These are phyloP conservation scores for Anodontia alba DNA, from an alignment of 2,888 invertebrate genomes.

Conservation along the genomic window DNA sequence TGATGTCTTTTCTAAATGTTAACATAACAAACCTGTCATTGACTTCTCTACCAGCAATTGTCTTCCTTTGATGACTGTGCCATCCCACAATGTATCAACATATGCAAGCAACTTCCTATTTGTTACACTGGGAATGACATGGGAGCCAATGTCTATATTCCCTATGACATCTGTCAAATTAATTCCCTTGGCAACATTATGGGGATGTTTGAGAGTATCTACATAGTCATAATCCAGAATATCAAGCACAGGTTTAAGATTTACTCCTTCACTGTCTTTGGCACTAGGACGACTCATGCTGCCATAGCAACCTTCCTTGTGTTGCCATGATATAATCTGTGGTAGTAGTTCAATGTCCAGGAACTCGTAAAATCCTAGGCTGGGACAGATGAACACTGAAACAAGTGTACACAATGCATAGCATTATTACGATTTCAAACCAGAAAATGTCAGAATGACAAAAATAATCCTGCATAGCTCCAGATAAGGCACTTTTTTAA, in stretches of 20 bases:
- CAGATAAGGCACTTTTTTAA: no score
- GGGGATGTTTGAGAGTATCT: not conserved
- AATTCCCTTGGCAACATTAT: not conserved
- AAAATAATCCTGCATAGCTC: no score
- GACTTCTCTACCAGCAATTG: conserved; percentile 73
- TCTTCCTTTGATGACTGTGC: conserved; percentile 46
- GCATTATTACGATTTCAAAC: not conserved
- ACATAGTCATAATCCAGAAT: conserved; percentile 37
- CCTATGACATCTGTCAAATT: not conserved
- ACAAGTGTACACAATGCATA: conserved; percentile 26
- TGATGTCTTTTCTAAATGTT: no score
- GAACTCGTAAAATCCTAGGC: conserved; percentile 82
- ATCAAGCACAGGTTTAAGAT: conserved; percentile 11
- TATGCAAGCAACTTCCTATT: not conserved
- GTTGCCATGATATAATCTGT: conserved; percentile 81
- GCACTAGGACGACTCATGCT: conserved; percentile 34
- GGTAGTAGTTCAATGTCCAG: conserved; percentile 78
- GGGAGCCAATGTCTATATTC: not conserved
- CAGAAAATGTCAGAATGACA: no score
- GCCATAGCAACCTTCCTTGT: conserved; percentile 81
- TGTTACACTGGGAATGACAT: not conserved
- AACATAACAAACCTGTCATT: conserved; percentile 69
- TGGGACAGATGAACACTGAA: conserved; percentile 83
- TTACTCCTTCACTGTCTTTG: not conserved
- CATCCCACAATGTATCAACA: not conserved